These are phyloP conservation scores for Tupiocoris notatus DNA, from an alignment of 2,888 invertebrate species.

Conservation along the genomic window DNA sequence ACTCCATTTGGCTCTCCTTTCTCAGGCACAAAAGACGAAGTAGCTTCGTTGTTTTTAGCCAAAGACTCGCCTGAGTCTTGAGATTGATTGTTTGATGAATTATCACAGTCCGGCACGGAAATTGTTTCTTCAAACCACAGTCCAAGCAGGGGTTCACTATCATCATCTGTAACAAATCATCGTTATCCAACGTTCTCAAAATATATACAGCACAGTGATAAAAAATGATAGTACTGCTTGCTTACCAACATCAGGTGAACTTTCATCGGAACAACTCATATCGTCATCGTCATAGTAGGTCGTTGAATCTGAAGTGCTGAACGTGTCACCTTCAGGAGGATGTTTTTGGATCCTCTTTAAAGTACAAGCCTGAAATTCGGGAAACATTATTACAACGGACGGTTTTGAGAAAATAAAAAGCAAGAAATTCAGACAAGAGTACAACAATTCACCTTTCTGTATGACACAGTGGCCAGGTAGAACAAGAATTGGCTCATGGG, in stretches of 20 bases:
- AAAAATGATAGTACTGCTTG: neutral
- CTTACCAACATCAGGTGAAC: conserved; percentile 81
- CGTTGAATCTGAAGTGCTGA: conserved; percentile 80
- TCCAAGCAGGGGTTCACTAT: conserved; percentile 82
- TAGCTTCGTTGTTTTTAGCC: conserved; percentile 48
- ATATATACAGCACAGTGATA: neutral
- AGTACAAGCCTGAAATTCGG: conserved; percentile 68
- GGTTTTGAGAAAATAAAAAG: too few species aligned
- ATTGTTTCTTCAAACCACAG: conserved; percentile 94
- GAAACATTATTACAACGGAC: too few species aligned
- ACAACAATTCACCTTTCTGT: conserved; percentile 66
- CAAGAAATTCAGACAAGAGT: conserved; percentile 1
- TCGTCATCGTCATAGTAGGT: conserved; percentile 93
- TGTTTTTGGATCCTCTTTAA: conserved; percentile 78
- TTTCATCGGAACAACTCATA: conserved; percentile 86
- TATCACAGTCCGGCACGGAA: conserved; percentile 66
- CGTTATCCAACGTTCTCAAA: neutral
- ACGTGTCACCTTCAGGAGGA: conserved; percentile 80
- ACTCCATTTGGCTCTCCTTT: conserved; percentile 75
- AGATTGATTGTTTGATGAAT: conserved; percentile 45
- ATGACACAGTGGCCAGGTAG: conserved; percentile 83
- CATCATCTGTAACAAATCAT: conserved; percentile 60
- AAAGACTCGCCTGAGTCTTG: conserved; percentile 43
- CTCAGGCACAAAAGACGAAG: conserved; percentile 67
- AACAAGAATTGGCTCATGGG: conserved; percentile 80